A percentile compares a stretch with the other conserved stretches of the same genome.
These are phyloP conservation scores for Antheraea mylitta DNA, from an alignment of 1,140 invertebrate species.

Conservation along the genomic window DNA sequence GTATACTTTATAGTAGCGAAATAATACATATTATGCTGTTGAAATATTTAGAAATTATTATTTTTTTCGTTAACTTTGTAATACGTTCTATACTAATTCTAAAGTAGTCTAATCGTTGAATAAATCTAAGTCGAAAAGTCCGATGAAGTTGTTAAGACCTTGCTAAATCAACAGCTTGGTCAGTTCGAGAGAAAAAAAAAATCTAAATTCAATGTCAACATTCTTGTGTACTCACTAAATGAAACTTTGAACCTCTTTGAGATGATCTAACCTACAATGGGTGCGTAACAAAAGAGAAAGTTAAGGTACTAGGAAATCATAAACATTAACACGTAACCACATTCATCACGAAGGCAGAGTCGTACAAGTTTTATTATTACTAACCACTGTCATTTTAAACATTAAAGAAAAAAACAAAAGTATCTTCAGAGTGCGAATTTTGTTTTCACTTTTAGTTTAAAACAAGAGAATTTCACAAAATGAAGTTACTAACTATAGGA, in stretches of 20 bases:
- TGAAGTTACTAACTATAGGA: constrained; percentile 33
- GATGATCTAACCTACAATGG: neutral
- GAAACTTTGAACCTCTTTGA: neutral
- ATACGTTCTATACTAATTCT: no score
- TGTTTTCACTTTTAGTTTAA: constrained; percentile 66
- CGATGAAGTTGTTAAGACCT: no score
- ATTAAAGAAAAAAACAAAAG: constrained; percentile 2
- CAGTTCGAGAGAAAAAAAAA: neutral
- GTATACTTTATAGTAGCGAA: no score
- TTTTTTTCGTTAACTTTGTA: no score
- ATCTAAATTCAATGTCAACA: neutral
- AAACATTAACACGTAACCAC: constrained; percentile 21
- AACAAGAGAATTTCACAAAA: constrained; percentile 47
- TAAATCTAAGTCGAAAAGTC: no score
- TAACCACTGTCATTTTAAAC: neutral
- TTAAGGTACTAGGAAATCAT: constrained; percentile 8
- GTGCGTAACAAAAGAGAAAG: constrained; percentile 23
- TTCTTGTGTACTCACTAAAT: neutral
- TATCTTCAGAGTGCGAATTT: constrained; percentile 18
- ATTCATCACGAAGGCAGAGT: constrained; percentile 18
- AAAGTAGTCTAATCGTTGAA: no score
- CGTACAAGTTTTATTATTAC: constrained; percentile 26
- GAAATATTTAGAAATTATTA: no score
- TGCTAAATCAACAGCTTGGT: neutral
- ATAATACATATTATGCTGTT: no score